These are phyloP conservation scores for Drosophila lutescens DNA, from an alignment of 2,888 invertebrate genomes.

Conservation along the genomic window DNA sequence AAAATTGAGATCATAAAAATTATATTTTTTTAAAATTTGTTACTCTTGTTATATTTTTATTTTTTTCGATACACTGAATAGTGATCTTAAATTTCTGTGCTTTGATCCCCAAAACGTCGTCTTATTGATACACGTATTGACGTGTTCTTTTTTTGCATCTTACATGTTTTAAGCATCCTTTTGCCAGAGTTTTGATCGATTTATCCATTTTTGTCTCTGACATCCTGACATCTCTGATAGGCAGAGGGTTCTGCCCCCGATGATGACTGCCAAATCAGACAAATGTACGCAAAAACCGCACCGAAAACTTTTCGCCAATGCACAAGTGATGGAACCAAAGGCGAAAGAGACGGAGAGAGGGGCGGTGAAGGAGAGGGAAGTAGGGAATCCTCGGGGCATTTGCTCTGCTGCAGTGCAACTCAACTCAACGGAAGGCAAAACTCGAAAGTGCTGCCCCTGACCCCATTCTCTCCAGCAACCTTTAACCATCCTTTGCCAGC, in stretches of 20 bases:
- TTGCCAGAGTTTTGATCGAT: background rate
- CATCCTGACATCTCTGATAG: conserved; percentile 26
- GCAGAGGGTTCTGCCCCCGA: conserved; percentile 13
- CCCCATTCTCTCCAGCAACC: conserved; percentile 21
- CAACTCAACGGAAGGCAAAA: conserved; percentile 43
- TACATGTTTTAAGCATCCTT: background rate
- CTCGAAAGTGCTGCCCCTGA: conserved; percentile 46
- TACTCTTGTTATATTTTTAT: too few relatives aligned
- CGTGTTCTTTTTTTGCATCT: background rate
- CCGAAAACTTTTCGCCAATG: conserved; percentile 70
- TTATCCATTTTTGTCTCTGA: background rate
- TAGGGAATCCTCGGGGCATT: conserved; percentile 48
- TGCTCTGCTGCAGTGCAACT: conserved; percentile 47
- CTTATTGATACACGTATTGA: background rate
- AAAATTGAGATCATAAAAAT: too few relatives aligned
- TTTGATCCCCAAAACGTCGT: too few relatives aligned
- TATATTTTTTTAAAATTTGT: too few relatives aligned
- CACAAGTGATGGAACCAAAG: conserved; percentile 54
- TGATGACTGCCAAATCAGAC: conserved; percentile 76
- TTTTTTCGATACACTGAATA: background rate
- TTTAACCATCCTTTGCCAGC: conserved; percentile 11
- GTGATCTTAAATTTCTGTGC: background rate
- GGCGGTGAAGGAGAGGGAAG: background rate
- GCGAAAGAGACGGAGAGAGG: conserved; percentile 4
- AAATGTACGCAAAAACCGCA: conserved; percentile 76